phyloP scores from a whole-genome alignment of 2,113 vertebrate species.

The Tenebrosternarchus preto region DNA sequence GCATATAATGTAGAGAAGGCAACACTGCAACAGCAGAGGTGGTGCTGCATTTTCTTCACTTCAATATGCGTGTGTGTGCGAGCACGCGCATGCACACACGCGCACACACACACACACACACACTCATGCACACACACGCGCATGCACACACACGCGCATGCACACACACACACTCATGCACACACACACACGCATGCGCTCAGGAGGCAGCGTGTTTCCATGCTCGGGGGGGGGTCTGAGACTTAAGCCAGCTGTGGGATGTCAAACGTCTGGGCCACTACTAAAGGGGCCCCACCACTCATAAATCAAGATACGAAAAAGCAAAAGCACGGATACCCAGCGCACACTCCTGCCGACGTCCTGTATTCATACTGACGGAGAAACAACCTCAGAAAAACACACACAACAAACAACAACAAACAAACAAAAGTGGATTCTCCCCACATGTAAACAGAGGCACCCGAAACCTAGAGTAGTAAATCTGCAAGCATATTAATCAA shows the following conservation, averaged over 20 bases:
- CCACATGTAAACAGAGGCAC: constrained; percentile 41
- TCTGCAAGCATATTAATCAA: constrained; percentile 59
- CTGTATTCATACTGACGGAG: constrained; percentile 30
- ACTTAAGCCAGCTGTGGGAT: constrained; percentile 50
- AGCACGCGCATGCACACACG: neutral
- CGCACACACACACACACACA: neutral
- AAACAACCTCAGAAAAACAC: constrained; percentile 33
- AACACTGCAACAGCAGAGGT: too few species aligned
- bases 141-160: neutral
- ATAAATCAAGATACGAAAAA: constrained; percentile 47
- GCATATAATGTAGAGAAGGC: neutral
- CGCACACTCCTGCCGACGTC: constrained; percentile 25
- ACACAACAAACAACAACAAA: neutral
- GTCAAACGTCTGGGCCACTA: constrained; percentile 38
- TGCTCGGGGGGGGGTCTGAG: constrained; percentile 34
- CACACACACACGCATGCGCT: constrained; percentile 4
- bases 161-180: constrained; percentile 27
- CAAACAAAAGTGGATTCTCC: neutral
- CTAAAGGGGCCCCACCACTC: constrained; percentile 27
- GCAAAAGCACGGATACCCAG: neutral
- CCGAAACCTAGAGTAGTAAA: constrained; percentile 44
- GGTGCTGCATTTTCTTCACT: too few species aligned
- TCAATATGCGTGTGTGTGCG: too few species aligned
- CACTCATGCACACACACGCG: neutral
- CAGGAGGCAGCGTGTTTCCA: constrained; percentile 19